Conservation (phyloP, 2,113 vertebrate genomes). For the Ochotona princeps region DNA sequence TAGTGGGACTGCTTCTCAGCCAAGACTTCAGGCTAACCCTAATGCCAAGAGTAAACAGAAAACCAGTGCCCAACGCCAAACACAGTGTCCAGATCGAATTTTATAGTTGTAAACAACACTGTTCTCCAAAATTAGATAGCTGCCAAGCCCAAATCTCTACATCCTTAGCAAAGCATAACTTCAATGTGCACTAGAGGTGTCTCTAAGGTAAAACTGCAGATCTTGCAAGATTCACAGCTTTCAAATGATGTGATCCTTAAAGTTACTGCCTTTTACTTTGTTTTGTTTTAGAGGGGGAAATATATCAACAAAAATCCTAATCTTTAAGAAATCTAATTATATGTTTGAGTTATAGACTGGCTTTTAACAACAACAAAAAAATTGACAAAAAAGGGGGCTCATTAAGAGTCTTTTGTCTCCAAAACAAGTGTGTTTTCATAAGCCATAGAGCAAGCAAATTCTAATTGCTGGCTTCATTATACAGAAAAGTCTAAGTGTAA, state of each 20-base stretch:
- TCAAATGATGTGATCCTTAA: constrained; percentile 49
- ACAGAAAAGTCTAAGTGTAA: constrained; percentile 89
- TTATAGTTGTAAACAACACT: neutral
- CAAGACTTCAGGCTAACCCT: neutral
- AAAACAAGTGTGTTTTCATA: constrained; percentile 87
- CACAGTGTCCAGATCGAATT: neutral
- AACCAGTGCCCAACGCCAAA: neutral
- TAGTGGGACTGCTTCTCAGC: neutral
- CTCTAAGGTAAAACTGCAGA: constrained; percentile 57
- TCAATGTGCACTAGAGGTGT: constrained; percentile 33
- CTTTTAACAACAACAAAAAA: constrained; percentile 76
- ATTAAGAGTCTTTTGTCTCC: constrained; percentile 89
- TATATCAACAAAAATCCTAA: constrained; percentile 70
- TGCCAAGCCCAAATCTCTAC: neutral
- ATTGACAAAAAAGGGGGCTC: constrained; percentile 82
- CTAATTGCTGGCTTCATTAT: constrained; percentile 91
- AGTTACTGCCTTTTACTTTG: constrained; percentile 78
- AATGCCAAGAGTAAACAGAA: neutral
- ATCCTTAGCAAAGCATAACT: neutral
- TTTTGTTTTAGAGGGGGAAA: constrained; percentile 62
- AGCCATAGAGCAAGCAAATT: constrained; percentile 88
- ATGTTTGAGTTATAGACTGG: constrained; percentile 87
- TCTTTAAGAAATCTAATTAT: constrained; percentile 87
- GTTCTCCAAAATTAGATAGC: neutral
- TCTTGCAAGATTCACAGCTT: constrained; percentile 70